Percentiles rank a stretch among this genome's conserved stretches.
phyloP scores from a whole-genome alignment of 92 coral and sea anemone species.

The Porites divaricata region DNA sequence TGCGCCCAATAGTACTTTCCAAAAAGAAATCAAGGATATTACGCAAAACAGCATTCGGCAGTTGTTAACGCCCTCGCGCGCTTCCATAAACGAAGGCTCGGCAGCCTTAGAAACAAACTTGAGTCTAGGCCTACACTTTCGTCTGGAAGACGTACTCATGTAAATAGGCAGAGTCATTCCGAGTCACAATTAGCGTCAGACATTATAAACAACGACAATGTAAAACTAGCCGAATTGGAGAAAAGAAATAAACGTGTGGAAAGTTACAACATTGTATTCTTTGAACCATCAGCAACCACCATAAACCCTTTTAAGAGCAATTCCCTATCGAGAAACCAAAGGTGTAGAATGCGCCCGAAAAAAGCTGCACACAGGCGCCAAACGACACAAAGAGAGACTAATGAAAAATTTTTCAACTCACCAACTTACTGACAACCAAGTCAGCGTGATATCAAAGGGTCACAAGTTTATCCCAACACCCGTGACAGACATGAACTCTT shows the following conservation, averaged over 20 bases:
- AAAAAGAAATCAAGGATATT: conserved; percentile 22
- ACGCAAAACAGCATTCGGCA: conserved; percentile 20
- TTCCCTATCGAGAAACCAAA: no score
- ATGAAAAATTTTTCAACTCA: no score
- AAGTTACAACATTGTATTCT: no score
- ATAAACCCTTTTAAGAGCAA: no score
- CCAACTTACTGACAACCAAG: no score
- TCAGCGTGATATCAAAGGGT: no score
- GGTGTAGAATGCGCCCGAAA: no score
- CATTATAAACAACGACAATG: conserved; percentile 14
- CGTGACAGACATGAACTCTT: no score
- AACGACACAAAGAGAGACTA: no score
- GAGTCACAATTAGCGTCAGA: conserved; percentile 10
- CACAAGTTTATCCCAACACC: no score
- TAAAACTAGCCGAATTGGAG: conserved; percentile 4
- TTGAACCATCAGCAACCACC: no score
- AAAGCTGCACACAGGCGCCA: no score
- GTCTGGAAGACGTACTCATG: conserved; percentile 15
- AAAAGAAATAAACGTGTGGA: neutral
- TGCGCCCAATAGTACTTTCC: conserved; percentile 1
- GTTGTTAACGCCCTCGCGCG: conserved; percentile 20
- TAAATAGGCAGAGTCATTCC: conserved; percentile 10
- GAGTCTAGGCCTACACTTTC: conserved; percentile 13
- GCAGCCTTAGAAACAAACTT: conserved; percentile 20
- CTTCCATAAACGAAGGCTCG: conserved; percentile 24